phyloP scores from a whole-genome alignment of 2,113 vertebrate species.

The Oryzias javanicus region DNA sequence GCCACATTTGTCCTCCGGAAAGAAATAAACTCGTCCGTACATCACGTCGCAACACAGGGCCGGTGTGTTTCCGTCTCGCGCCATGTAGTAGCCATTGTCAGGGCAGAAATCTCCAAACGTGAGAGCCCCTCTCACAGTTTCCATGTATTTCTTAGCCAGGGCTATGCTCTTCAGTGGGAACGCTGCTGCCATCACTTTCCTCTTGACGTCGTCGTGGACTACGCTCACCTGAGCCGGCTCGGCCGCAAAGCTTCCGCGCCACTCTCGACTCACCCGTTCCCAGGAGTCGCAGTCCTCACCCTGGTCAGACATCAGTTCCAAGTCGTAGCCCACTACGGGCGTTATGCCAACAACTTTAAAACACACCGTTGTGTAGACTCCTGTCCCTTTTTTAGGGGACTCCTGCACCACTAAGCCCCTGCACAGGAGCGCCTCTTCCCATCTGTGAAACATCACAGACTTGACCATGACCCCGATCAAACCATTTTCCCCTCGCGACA shows the following conservation, averaged over 20 bases:
- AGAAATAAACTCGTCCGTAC: slow-evolving; percentile 15
- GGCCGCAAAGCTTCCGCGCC: not conserved
- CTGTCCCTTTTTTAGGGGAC: too few species aligned
- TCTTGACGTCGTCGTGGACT: not conserved
- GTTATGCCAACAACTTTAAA: not conserved
- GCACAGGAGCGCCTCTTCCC: not conserved
- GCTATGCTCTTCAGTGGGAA: not conserved
- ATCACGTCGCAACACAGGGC: slow-evolving; percentile 9
- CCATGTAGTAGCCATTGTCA: not conserved
- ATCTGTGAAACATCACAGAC: not conserved
- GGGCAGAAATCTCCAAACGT: slow-evolving; percentile 10
- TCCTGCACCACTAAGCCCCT: not conserved
- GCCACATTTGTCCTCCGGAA: not conserved
- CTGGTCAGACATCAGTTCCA: not conserved
- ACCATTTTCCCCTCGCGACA: not conserved
- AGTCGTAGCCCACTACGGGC: not conserved
- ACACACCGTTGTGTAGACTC: not conserved
- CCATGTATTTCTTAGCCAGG: not conserved
- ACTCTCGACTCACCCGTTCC: not conserved
- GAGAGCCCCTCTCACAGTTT: not conserved
- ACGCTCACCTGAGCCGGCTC: not conserved
- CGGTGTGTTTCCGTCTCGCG: not conserved
- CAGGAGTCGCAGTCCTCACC: not conserved
- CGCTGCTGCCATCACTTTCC: not conserved
- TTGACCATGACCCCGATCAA: slow-evolving; percentile 8